These are phyloP conservation scores for Drosophila gunungcola DNA, from an alignment of 1,140 invertebrate species.

Conservation along the genomic window DNA sequence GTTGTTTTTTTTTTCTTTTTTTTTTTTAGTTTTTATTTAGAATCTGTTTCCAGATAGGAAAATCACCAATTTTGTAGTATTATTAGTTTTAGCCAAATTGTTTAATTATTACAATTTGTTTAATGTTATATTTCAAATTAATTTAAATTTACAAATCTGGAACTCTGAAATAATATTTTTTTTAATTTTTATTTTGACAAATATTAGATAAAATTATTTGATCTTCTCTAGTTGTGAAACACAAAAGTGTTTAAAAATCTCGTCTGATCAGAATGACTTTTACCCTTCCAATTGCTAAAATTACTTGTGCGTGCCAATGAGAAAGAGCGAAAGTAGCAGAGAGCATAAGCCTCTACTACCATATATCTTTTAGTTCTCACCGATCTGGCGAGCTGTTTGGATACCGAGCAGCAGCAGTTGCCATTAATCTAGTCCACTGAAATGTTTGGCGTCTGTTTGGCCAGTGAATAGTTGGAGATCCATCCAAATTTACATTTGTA, in stretches of 20 bases:
- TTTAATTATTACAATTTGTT: no score
- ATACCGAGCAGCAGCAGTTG: constrained; percentile 19
- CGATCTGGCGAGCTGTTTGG: constrained; percentile 41
- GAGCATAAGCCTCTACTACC: constrained; percentile 2
- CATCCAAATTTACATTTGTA: constrained; percentile 11
- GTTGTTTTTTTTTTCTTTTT: neutral
- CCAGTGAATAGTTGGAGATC: constrained; percentile 64
- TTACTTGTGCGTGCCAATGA: constrained; percentile 50
- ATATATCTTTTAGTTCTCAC: constrained; percentile 49
- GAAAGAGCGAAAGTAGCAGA: constrained; percentile 5
- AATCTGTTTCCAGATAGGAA: no score
- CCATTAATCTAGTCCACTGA: constrained; percentile 43
- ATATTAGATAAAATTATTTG: no score
- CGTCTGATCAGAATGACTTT: neutral
- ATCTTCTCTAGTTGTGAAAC: neutral
- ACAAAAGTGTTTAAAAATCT: constrained; percentile 13
- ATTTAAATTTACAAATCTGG: no score
- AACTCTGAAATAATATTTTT: no score
- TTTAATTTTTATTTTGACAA: no score
- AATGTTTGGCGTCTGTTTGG: constrained; percentile 73
- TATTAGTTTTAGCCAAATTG: no score
- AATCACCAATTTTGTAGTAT: no score
- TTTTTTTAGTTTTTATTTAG: no score
- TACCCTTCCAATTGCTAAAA: constrained; percentile 51
- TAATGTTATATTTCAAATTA: no score